Evolutionary conservation across 2,888 invertebrate species (phyloP), one percentile per base, ranked within the genome.

Genomic region (Liopterus haemorrhoidalis): DNA sequence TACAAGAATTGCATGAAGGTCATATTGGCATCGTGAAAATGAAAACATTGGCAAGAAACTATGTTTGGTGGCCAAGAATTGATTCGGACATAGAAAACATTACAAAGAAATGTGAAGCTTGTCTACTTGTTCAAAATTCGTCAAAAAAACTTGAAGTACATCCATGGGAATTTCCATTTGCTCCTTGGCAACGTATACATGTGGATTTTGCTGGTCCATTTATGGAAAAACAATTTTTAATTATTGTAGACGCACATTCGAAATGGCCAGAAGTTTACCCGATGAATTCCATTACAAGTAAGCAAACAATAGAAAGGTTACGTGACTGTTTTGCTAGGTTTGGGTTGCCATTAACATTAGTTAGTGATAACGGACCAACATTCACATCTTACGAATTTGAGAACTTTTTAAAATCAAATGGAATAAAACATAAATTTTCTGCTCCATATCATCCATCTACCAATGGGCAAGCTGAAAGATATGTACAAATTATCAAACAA

Each of bases 21-120:
- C 57, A 60, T 48, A 24, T 51, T 6, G 59, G 58, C 4, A 57
- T 61, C 5, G 52, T 54, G 2, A 54, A 51, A 30, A 61, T 58
- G 54, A 61, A 62, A 46, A 49, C 49, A 2, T 24, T 59, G 27
- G 56, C 55, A 12, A 45, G 55, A 1, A 48, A 45, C 11, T 58
- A 46, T 14, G 31, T 50, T 6, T 50, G 45, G 25, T 61, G 59
- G 58, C 50, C 49, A 9, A 49, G 40, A 18, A 57, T 58, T 19
- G 56, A 59, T 33, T 37, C 33, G 14, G 57, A 61, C 37, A 59
- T 60, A 16, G 51, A 55, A 31, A n/a, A 14, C 5, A 25, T 51
- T 16, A 49, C 49, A 5, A 55, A 51, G 49, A 15, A n/a, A 22
- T 59, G 58, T 38, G 18, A 35, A 44, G 47, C 50, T 19, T 50